phyloP scores from a whole-genome alignment of 2,888 invertebrate genomes.

The Melanotus villosus region DNA sequence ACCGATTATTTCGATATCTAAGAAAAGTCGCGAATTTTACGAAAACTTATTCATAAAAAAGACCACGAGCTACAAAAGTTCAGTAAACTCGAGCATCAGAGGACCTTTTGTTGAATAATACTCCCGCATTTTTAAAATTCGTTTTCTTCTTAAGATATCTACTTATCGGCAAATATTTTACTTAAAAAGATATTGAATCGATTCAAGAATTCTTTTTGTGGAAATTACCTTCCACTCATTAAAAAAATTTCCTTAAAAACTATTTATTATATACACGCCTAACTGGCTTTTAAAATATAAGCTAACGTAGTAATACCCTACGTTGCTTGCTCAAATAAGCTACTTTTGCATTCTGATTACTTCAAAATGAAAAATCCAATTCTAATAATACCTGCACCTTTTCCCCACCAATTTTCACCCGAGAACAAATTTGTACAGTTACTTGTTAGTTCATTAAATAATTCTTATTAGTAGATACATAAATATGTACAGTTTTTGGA shows the following conservation, averaged over 20 bases:
- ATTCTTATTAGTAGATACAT: background rate
- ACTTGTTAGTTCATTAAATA: constrained; percentile 16
- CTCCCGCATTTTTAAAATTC: background rate
- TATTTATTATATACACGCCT: constrained; percentile 54
- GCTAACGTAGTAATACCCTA: constrained; percentile 64
- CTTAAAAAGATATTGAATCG: constrained; percentile 56
- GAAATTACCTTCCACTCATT: constrained; percentile 71
- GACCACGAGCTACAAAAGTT: constrained; percentile 60
- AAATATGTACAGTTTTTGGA: constrained; percentile 33
- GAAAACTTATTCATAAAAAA: constrained; percentile 10
- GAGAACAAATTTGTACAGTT: constrained; percentile 37
- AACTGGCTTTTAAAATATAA: constrained; percentile 50
- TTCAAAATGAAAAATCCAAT: constrained; percentile 62
- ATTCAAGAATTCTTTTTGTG: constrained; percentile 59
- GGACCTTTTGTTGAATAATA: constrained; percentile 26
- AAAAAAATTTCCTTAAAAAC: constrained; percentile 33
- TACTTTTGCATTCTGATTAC: constrained; percentile 61
- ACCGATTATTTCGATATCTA: constrained; percentile 61
- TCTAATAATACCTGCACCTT: constrained; percentile 49
- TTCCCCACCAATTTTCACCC: constrained; percentile 37
- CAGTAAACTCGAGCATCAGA: constrained; percentile 57
- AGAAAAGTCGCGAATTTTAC: constrained; percentile 16
- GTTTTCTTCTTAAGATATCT: constrained; percentile 46
- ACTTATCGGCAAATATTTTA: constrained; percentile 67
- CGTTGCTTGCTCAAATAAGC: constrained; percentile 51